A percentile compares a stretch with the other conserved stretches of the same genome.
Conservation (phyloP, 2,797 vertebrate species). For the Tadarida brasiliensis region DNA sequence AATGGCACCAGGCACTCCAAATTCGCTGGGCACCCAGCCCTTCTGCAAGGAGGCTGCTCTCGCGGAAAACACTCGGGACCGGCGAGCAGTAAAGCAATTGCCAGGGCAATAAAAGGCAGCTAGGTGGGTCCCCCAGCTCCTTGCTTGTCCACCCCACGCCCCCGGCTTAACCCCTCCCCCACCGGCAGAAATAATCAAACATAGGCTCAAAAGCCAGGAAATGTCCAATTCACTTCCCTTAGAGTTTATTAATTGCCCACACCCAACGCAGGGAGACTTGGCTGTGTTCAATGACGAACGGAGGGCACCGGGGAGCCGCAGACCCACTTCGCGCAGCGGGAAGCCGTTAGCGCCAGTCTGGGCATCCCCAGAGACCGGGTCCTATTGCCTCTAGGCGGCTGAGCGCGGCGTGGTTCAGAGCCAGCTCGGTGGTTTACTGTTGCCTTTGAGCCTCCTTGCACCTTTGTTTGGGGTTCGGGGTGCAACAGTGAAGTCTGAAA, state of each 20-base stretch:
- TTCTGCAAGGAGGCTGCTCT: not conserved
- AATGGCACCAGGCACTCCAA: not conserved
- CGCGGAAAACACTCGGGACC: constrained; percentile 52
- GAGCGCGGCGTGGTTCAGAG: not conserved
- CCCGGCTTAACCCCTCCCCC: not conserved
- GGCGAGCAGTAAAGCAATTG: constrained; percentile 57
- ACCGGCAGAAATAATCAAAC: constrained; percentile 75
- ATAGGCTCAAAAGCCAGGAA: constrained; percentile 83
- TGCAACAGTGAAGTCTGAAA: constrained; percentile 36
- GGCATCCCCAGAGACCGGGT: not conserved
- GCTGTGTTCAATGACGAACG: constrained; percentile 50
- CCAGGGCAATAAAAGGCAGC: constrained; percentile 60
- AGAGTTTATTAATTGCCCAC: constrained; percentile 82
- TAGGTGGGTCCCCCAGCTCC: constrained; percentile 43
- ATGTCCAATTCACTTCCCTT: constrained; percentile 81
- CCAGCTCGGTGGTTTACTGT: not conserved
- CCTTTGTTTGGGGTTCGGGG: constrained; percentile 53
- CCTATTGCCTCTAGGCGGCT: not conserved
- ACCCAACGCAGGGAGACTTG: constrained; percentile 76
- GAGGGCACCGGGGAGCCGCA: constrained; percentile 35
- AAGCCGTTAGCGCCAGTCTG: not conserved
- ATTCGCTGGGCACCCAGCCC: not conserved
- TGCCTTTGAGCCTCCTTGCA: not conserved
- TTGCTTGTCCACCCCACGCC: constrained; percentile 53
- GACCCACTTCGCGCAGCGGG: constrained; percentile 17